Evolutionary conservation across 2,888 invertebrate genomes (phyloP), one percentile per base, ranked within the genome.

Genomic region (Agriopis marginaria): DNA sequence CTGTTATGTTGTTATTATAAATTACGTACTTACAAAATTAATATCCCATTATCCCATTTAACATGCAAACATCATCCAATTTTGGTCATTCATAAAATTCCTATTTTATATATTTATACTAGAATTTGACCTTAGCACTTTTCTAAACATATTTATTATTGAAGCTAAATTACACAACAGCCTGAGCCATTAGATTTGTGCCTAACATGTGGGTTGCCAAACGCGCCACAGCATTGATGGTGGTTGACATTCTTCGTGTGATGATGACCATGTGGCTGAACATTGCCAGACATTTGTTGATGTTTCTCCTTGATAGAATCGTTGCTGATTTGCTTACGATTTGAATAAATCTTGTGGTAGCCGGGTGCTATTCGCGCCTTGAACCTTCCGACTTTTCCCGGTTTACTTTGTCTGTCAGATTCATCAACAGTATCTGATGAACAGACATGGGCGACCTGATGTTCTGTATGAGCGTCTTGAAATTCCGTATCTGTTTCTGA

Each of bases 221-320:
- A 94, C 0, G 94, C 94, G 0, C 94, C 94, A 74, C 94, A 94
- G 66, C 94, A 94, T 62, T 94, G 94, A 68, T 94, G 94, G 65
- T 94, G 93, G 65, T 94, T 94, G 0, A 89, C 87, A 56, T 93
- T 93, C 75, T 93, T 94, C 12, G 90, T 86, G 70, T 93, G 93
- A 65, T 90, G 91, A 66, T 93, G 93, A 0, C 93, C 93, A 44
- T 93, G 93, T 0, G 92, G 92, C 45, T 89, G 88, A 0, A 89
- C 89, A 53, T 85, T 89, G 0, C 79, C 77, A 0, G 78, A 81
- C 3, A 70, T 40, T 42, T 50, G 75, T 77, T 86, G 79, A 70
- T 71, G 75, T 62, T 88, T 88, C 4, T 88, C 87, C 66, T 88
- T 89, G 3, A 84, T 73, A 2, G 89, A 87, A 7, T 90, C 89